Percentiles rank a stretch among this genome's conserved stretches.
Evolutionary conservation across 2,113 vertebrate species (phyloP).

Genomic region (Martes martes): DNA sequence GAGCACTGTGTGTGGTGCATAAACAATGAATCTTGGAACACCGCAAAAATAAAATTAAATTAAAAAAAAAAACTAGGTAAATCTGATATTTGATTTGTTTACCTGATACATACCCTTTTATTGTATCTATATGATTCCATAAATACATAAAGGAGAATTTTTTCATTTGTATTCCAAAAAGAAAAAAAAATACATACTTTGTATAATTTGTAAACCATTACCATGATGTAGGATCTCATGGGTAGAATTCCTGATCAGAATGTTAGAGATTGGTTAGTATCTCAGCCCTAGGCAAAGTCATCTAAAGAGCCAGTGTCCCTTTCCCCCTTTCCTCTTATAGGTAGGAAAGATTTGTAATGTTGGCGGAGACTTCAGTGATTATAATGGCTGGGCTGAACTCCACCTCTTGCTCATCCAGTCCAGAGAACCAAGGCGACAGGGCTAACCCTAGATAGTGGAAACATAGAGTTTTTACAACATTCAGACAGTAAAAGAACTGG

Average conservation of each 20-base stretch:
- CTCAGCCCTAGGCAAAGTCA: background rate
- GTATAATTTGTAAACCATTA: background rate
- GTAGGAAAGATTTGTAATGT: background rate
- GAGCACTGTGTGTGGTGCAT: no score
- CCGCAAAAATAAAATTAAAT: no score
- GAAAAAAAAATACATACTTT: background rate
- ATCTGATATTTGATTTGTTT: background rate
- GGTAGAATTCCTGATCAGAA: background rate
- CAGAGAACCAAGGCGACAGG: background rate
- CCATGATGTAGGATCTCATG: background rate
- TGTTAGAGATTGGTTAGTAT: background rate
- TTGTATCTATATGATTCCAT: background rate
- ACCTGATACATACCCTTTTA: background rate
- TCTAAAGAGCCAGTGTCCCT: background rate
- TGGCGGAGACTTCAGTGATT: background rate
- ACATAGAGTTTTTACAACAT: background rate
- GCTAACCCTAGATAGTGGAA: background rate
- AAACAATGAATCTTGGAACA: no score
- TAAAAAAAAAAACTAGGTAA: background rate
- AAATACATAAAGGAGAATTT: background rate
- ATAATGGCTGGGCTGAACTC: background rate
- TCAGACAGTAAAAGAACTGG: background rate
- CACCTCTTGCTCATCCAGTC: background rate
- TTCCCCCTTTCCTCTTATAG: accelerated
- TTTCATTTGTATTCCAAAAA: background rate